A percentile compares a stretch with the other conserved stretches of the same genome.
phyloP scores from a whole-genome alignment of 2,797 vertebrate species.

The Lepilemur ruficaudatus region DNA sequence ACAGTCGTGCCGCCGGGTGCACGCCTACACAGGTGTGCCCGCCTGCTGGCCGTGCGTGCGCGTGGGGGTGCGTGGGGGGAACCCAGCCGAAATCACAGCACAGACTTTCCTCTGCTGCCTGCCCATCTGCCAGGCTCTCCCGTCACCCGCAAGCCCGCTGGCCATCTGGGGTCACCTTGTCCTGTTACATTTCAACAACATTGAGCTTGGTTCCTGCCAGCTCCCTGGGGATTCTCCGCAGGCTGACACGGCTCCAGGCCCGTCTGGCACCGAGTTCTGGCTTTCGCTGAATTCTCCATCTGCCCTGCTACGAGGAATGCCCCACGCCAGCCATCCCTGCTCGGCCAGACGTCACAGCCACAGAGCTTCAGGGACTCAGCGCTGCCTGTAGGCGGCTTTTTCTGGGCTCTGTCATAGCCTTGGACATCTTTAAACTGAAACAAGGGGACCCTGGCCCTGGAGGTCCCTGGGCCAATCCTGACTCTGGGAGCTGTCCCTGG shows the following conservation, averaged over 20 bases:
- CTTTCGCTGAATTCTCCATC: slow-evolving; percentile 38
- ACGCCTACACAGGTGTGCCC: fast-evolving
- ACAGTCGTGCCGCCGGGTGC: fast-evolving
- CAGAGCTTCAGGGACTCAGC: background rate
- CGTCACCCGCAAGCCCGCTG: background rate
- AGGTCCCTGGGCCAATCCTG: background rate
- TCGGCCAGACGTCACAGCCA: background rate
- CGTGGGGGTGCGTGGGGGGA: fast-evolving
- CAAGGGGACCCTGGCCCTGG: background rate
- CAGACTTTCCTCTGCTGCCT: background rate
- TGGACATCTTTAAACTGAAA: background rate
- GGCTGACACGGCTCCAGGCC: slow-evolving; percentile 18
- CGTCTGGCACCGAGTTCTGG: background rate
- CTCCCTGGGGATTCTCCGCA: background rate
- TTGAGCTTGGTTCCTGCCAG: background rate
- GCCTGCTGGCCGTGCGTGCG: fast-evolving
- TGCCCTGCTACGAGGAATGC: background rate
- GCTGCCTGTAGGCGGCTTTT: background rate
- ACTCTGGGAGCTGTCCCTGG: background rate
- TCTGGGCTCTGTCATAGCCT: background rate
- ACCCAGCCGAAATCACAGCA: background rate
- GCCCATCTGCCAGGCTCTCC: background rate
- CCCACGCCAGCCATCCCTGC: background rate
- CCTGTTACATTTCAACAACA: background rate
- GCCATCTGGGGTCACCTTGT: slow-evolving; percentile 54